Base-by-base conservation (phyloP, 2,888 invertebrate species). In the Adelphocoris suturalis region DNA sequence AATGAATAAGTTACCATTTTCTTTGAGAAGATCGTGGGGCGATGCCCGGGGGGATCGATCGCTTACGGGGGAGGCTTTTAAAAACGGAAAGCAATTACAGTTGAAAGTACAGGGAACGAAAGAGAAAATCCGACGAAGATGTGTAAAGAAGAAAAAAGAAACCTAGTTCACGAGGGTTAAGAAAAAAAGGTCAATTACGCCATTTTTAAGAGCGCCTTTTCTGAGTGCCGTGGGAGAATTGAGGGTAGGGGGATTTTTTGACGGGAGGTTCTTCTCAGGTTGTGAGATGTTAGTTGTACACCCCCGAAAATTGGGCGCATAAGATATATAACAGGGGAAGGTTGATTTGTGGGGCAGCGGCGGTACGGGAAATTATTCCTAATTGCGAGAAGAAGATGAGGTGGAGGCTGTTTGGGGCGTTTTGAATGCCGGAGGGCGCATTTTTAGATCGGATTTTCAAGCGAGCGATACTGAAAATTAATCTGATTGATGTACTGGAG, bases 1-100 rank as follows among this genome's bases (percentile, higher is more conserved):
- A 86, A 86, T 86, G 86, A 86, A 86, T 86, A 86, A 86, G 86
- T 86, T 86, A 86, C 86, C 37, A 75, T 86, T 86, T 86, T 85
- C 85, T 75, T 75, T 68, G 75, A 46, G 76, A 68, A 19, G 68
- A 68, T n/a, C 37, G 27, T 27, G 13, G 47, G n/a, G 47, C 12
- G 52, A 47, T 86, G 86, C 86, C 86, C 11, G 12, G 47, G 75
- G 86, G 37, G 13, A 13, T 1, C 11, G 16, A 75, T 47, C 75
- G 48, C 68, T 68, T 75, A 68, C 86, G 86, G 86, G 86, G 86
- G 86, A 75, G 86, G 86, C 61, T 86, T 68, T 86, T 75, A 47
- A 86, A 86, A 86, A 68, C 46, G 86, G 19, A 61, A 48, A 68
- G 86, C 86, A 86, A 86, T 86, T 86, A 86, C 75, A 86, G 46